Base-by-base conservation (phyloP, 2,113 vertebrate species). In the Orientallactaga bullata region DNA sequence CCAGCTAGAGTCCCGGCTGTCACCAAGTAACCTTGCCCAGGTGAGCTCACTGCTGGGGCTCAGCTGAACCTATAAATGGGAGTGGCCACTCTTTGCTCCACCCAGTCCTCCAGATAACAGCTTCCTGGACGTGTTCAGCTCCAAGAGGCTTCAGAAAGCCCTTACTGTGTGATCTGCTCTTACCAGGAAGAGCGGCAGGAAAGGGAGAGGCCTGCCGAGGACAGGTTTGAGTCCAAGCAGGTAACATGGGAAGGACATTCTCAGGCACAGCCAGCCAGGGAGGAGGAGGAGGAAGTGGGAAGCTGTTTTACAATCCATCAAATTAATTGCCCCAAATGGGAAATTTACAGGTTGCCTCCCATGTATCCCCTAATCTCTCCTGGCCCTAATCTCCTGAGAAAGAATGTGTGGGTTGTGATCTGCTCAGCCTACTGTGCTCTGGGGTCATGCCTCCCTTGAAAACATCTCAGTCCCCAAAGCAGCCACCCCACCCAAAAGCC, bases 311-410 rank as follows among this genome's bases (percentile, higher is more conserved):
- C 61, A 94, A 95, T 94, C 95, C 95, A 90, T 96, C 96, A 97
- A 96, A 95, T 93, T 96, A 97, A 97, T 96, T 97, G 85, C 85
- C 88, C 82, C 79, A 95, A 97, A 97, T 96, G 95, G 91, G 94
- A 96, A 96, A 92, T 88, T 94, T 93, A 94, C 78, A 94, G 93
- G 74, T 77, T 85, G 86, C 51, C 93, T 94, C 77, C 51, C n/a
- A 77, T 21, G 73, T 94, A 60, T 77, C 73, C 69, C 82, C 85
- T 97, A 94, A 97, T 89, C 96, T 95, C 81, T 81, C 73, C 47
- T 3, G 42, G 82, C 74, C 89, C 88, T 96, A 96, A 96, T 96
- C 95, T 88, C 84, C 87, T 91, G 78, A 94, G 91, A 94, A 96
- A 95, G 79, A 96, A 96, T 96, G 91, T 89, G 76, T 71, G 83